Evolutionary conservation across 30 jellyfish, hydroid and myxozoan species (phyloP).

Genomic region (Rhopilema esculentum): DNA sequence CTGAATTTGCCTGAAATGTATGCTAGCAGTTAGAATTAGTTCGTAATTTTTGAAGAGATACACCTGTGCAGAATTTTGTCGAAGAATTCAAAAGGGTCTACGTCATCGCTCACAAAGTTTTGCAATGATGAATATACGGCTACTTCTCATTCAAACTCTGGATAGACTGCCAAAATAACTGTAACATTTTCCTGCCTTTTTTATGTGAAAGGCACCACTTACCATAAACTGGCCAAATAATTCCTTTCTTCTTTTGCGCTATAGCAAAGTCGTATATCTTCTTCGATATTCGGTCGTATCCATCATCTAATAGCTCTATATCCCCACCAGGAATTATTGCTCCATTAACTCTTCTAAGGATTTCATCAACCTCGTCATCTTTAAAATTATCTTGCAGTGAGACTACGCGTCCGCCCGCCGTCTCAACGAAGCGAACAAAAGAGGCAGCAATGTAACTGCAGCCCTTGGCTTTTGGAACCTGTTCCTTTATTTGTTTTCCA

Average conservation of each 20-base stretch:
- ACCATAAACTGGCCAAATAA: conserved; percentile 87
- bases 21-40: no score
- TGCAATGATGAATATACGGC: no score
- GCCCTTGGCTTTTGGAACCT: conserved; percentile 62
- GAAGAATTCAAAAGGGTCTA: no score
- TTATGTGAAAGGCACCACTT: not conserved
- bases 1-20: no score
- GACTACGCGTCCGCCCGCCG: conserved; percentile 92
- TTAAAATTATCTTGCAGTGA: conserved; percentile 71
- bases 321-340: conserved; percentile 94
- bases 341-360: conserved; percentile 75
- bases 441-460: conserved; percentile 87
- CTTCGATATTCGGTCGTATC: conserved; percentile 72
- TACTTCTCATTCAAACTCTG: no score
- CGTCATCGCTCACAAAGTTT: no score
- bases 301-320: conserved; percentile 77
- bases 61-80: no score
- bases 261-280: conserved; percentile 63
- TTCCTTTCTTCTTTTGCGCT: conserved; percentile 65
- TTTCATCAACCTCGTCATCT: conserved; percentile 50
- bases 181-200: no score
- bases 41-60: no score
- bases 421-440: conserved; percentile 77
- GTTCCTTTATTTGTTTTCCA: conserved; percentile 60
- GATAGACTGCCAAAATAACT: no score